Base-by-base conservation (phyloP, 2,888 invertebrate genomes). In the Apantesis nais region DNA sequence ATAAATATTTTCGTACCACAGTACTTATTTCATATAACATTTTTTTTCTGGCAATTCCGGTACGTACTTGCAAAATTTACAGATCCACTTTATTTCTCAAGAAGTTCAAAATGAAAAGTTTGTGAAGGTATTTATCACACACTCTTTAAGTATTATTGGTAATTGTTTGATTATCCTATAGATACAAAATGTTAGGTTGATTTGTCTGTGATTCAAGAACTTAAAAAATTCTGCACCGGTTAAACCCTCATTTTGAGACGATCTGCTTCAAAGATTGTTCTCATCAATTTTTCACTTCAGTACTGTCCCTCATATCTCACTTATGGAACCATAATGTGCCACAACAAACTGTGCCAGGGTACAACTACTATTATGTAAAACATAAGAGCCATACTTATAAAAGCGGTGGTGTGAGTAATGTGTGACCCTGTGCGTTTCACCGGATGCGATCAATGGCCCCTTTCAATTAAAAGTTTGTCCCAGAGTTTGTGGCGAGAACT, bases 391-490 rank as follows among this genome's bases (percentile, higher is more conserved):
- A 48, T 9, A n/a, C 14, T 29, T 16, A 66, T n/a, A 52, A 14
- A 62, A 66, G 61, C 55, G 39, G 29, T 70, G 44, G 52, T 52
- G 70, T 61, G 58, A 67, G 29, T 41, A 39, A 68, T 71, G 61
- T 71, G 74, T 71, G 74, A 71, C 70, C 74, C 68, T 74, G 66
- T 73, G 74, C 74, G 68, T 74, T 67, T 67, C 75, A 72, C 70
- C 83, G 85, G 88, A 85, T 78, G 83, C 87, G 87, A 90, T 89
- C 88, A 90, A 90, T 88, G 88, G 86, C 85, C 85, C 29, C 86
- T 89, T 90, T 91, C 90, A 92, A 92, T 92, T 92, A 92, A 92
- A 92, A 92, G 88, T 92, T 92, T 87, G 82, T 83, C 86, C 75
- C 75, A 75, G 80, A 82, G 83, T 85, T 86, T 85, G 84, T 83